Conservation (phyloP, 2,888 invertebrate species). For the Torymus auratus region DNA sequence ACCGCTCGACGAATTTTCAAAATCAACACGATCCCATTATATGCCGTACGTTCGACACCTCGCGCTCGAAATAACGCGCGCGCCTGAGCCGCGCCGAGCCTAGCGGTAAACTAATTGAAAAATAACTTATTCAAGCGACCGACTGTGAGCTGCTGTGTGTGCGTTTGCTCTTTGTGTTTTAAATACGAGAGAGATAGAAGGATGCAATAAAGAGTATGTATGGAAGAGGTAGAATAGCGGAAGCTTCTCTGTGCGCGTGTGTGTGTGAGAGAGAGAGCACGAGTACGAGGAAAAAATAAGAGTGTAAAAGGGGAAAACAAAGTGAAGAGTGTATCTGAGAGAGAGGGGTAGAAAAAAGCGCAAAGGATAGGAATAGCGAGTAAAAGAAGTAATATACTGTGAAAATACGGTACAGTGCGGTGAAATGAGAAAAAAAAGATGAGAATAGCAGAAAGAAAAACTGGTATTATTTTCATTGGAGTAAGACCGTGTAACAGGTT, state of each 20-base stretch:
- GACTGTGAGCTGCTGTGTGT: too few relatives aligned
- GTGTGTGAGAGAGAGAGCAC: too few relatives aligned
- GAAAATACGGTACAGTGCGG: neutral
- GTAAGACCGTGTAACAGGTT: neutral
- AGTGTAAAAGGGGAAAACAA: too few relatives aligned
- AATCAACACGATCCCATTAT: slow-evolving; percentile 39
- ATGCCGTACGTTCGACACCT: neutral
- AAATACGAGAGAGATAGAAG: slow-evolving; percentile 12
- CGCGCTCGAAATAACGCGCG: slow-evolving; percentile 12
- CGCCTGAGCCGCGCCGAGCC: too few relatives aligned
- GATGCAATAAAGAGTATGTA: neutral
- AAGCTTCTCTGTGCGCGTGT: too few relatives aligned
- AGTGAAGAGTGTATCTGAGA: too few relatives aligned
- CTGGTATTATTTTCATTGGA: neutral
- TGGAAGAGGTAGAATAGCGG: neutral
- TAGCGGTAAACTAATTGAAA: slow-evolving; percentile 30
- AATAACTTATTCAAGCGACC: slow-evolving; percentile 35
- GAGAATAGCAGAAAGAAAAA: neutral
- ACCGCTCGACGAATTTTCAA: slow-evolving; percentile 24
- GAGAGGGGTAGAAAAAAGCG: too few relatives aligned
- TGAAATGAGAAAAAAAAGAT: neutral
- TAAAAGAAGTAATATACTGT: too few relatives aligned
- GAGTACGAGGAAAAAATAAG: too few relatives aligned
- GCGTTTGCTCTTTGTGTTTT: neutral
- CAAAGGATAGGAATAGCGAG: too few relatives aligned